Conservation (phyloP, 2,797 vertebrate genomes). For the Ammospiza maritima region DNA sequence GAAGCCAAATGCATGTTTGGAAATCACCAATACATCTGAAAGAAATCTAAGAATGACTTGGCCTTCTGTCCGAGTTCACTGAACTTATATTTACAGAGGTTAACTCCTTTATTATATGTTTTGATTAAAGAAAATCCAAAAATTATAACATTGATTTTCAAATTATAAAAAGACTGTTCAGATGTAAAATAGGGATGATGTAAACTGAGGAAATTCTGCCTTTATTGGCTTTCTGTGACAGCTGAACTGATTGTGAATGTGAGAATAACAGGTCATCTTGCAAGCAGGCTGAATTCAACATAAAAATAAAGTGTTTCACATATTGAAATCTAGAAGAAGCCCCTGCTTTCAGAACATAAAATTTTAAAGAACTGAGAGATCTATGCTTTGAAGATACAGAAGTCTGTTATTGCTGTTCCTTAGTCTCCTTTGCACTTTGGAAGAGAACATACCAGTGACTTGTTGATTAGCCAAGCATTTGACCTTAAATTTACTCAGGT, state of each 20-base stretch:
- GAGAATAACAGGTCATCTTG: conserved; percentile 15
- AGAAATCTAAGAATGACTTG: background rate
- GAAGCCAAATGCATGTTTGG: background rate
- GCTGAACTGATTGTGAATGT: background rate
- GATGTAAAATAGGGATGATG: background rate
- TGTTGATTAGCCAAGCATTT: background rate
- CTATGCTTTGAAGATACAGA: background rate
- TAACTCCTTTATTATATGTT: background rate
- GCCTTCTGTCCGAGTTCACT: background rate
- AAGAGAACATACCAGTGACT: background rate
- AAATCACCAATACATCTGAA: background rate
- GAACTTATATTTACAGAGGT: background rate
- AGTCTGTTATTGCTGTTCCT: background rate
- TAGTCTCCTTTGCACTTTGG: background rate
- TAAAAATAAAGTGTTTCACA: background rate
- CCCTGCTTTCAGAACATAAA: background rate
- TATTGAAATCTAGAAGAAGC: background rate
- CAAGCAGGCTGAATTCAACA: background rate
- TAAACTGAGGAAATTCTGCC: background rate
- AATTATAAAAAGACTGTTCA: background rate
- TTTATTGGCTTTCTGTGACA: background rate
- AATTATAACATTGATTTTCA: background rate
- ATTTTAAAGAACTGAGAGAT: background rate
- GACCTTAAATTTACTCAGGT: background rate
- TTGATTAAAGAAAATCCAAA: background rate